Evolutionary conservation across 1,140 invertebrate species (phyloP).

Genomic region (Coenobita brevimanus): DNA sequence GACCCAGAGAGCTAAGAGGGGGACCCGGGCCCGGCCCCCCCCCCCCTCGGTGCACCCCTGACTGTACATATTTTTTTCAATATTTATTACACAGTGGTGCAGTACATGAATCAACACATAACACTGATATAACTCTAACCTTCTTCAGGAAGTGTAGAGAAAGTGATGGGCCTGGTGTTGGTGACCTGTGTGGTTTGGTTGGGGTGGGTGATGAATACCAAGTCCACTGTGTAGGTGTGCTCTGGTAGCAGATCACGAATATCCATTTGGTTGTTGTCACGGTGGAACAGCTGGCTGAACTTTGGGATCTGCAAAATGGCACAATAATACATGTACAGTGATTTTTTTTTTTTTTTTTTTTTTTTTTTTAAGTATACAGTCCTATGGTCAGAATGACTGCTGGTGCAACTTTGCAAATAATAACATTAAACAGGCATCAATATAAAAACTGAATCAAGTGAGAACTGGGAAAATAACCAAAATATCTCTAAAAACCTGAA

Average conservation of each 20-base stretch:
- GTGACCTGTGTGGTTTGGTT: constrained; percentile 83
- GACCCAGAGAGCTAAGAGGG: no score
- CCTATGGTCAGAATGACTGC: no score
- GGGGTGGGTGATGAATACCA: constrained; percentile 83
- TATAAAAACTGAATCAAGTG: no score
- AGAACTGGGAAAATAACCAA: no score
- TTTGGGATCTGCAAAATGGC: constrained; percentile 77
- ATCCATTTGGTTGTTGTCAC: constrained; percentile 82
- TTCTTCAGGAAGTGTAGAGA: constrained; percentile 77
- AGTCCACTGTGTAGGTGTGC: constrained; percentile 83
- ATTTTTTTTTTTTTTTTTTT: no score
- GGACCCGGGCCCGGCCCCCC: no score
- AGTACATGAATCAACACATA: not conserved
- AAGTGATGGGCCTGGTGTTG: constrained; percentile 80
- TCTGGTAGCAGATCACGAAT: constrained; percentile 83
- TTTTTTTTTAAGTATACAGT: no score
- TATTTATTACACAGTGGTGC: no score
- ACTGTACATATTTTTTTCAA: not conserved
- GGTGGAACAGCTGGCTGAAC: constrained; percentile 84
- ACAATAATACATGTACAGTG: no score
- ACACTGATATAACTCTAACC: constrained; percentile 71
- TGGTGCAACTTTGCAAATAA: no score
- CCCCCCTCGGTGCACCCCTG: not conserved
- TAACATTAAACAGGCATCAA: no score
- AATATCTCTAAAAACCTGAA: no score